Conservation (phyloP, 2,113 vertebrate species). For the Copsychus sechellarum region DNA sequence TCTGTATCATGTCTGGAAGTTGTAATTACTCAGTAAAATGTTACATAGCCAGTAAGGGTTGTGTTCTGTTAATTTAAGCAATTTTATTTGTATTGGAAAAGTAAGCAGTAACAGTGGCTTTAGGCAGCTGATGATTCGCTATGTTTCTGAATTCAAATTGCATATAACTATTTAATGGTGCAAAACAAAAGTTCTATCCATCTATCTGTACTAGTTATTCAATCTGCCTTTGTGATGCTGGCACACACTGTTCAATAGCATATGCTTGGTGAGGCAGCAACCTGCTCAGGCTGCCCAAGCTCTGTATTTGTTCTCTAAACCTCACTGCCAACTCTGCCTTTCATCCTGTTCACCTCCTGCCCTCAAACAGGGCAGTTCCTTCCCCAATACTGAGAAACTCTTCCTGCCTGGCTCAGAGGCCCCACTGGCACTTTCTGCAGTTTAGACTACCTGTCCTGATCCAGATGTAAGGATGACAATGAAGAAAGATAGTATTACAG, state of each 20-base stretch:
- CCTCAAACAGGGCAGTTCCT: background rate
- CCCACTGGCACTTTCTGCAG: background rate
- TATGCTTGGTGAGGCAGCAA: accelerated
- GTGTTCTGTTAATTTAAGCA: conserved; percentile 10
- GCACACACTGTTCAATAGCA: background rate
- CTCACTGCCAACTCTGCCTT: background rate
- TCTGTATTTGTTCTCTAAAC: accelerated
- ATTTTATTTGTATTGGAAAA: background rate
- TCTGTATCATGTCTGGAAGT: conserved; percentile 13
- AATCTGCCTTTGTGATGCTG: background rate
- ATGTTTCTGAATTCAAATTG: background rate
- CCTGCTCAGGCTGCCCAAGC: background rate
- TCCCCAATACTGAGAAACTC: background rate
- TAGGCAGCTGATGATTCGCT: background rate
- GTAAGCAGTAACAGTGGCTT: background rate
- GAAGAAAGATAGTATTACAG: background rate
- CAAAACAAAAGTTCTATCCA: background rate
- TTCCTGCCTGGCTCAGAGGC: background rate
- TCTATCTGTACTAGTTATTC: background rate
- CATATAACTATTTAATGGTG: background rate
- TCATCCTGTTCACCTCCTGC: accelerated
- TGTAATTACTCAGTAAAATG: conserved; percentile 54
- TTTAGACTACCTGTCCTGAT: background rate
- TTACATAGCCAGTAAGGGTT: background rate
- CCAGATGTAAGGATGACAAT: accelerated